Percentiles rank a stretch among this genome's conserved stretches.
These are phyloP conservation scores for Erythrolamprus reginae DNA, from an alignment of 2,113 vertebrate genomes.

Conservation along the genomic window DNA sequence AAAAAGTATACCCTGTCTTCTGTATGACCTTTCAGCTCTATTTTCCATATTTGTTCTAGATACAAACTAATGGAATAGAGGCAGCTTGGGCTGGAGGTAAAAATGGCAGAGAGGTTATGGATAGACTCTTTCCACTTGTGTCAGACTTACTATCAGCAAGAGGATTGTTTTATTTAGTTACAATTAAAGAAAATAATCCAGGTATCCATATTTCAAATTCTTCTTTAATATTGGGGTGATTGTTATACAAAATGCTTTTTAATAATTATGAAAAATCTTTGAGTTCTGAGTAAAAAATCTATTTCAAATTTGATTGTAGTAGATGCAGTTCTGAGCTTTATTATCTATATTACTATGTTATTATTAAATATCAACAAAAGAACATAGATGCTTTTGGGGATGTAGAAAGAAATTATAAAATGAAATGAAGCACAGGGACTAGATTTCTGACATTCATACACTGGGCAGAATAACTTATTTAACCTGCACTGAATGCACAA, in stretches of 20 bases:
- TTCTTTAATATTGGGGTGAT: background rate
- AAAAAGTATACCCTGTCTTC: background rate
- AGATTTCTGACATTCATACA: background rate
- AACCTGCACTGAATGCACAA: background rate
- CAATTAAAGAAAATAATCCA: slow-evolving; percentile 86
- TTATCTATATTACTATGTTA: background rate
- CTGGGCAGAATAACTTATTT: background rate
- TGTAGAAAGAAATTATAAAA: background rate
- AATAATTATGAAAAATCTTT: background rate
- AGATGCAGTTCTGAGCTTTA: background rate
- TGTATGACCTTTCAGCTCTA: no score
- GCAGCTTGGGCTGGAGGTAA: slow-evolving; percentile 91
- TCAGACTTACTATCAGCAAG: slow-evolving; percentile 76
- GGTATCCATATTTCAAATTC: slow-evolving; percentile 65
- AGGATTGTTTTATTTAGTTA: slow-evolving; percentile 88
- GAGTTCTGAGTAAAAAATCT: background rate
- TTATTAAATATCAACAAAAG: background rate
- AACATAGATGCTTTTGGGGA: background rate
- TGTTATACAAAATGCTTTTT: background rate
- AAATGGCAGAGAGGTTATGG: slow-evolving; percentile 86
- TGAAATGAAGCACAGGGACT: background rate
- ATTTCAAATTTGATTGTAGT: background rate
- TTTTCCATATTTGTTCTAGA: slow-evolving; percentile 76
- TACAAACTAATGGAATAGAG: slow-evolving; percentile 79
- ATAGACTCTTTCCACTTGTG: slow-evolving; percentile 81